A percentile compares a stretch with the other conserved stretches of the same genome.
Evolutionary conservation across 2,888 invertebrate genomes (phyloP).

Genomic region (Ormyrus labotus): DNA sequence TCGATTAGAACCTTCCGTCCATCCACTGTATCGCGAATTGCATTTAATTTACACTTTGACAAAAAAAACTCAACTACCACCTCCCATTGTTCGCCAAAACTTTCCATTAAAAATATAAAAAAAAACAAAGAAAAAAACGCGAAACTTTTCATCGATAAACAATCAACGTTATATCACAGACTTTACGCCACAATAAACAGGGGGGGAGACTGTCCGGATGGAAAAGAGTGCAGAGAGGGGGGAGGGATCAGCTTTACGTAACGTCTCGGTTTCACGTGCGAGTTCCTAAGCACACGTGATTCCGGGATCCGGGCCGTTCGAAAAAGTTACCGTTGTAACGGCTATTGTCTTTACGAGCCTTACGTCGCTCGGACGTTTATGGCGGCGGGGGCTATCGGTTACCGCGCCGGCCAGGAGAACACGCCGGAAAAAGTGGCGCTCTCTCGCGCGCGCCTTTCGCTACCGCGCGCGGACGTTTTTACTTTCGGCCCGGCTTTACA

Average conservation of each 20-base stretch:
- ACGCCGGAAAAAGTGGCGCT: background rate
- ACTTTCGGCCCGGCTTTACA: background rate
- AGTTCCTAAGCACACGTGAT: background rate
- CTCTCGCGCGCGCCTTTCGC: background rate
- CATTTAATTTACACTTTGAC: no score
- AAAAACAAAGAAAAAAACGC: background rate
- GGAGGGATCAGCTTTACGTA: background rate
- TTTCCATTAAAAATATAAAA: background rate
- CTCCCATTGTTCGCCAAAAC: background rate
- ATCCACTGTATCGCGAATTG: no score
- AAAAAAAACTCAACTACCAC: background rate
- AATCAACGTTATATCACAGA: background rate
- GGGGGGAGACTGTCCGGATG: background rate
- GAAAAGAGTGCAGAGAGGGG: background rate
- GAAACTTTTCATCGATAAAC: background rate
- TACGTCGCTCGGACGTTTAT: background rate
- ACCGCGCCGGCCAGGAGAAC: background rate
- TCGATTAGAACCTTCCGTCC: no score
- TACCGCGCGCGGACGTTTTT: background rate
- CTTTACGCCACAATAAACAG: background rate
- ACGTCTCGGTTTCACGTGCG: background rate
- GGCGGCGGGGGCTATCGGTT: background rate
- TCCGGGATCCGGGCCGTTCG: background rate
- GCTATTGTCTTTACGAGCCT: conserved; percentile 1
- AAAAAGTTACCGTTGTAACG: conserved; percentile 1